Conservation (phyloP, 1,140 invertebrate genomes). For the Kradibia gibbosae region DNA sequence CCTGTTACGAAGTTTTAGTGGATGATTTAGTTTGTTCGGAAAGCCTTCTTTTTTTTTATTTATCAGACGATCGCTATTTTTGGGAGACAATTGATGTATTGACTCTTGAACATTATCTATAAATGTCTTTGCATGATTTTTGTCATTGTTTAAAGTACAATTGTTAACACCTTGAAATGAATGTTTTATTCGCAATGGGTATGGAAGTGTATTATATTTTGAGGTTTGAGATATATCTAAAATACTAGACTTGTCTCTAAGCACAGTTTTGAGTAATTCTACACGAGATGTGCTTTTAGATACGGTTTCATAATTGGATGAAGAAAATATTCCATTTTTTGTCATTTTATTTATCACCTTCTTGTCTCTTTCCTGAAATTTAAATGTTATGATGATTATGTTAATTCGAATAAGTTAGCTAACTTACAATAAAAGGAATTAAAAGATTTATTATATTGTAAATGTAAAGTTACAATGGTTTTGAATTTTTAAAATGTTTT, state of each 20-base stretch:
- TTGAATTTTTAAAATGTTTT: no score
- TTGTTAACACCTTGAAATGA: not conserved
- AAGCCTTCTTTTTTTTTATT: not conserved
- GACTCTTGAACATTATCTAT: not conserved
- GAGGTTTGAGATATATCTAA: not conserved
- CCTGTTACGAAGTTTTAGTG: not conserved
- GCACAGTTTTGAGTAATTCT: not conserved
- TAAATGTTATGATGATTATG: not conserved
- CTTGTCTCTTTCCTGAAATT: slow-evolving; percentile 17
- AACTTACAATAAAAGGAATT: no score
- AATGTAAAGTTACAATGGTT: no score
- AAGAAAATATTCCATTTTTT: slow-evolving; percentile 13
- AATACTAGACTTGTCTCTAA: not conserved
- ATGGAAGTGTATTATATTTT: slow-evolving; percentile 3
- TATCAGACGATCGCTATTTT: not conserved
- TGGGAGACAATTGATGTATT: not conserved
- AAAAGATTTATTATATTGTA: no score
- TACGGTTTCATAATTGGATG: not conserved
- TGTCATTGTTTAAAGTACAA: not conserved
- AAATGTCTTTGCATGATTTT: not conserved
- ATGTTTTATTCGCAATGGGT: not conserved
- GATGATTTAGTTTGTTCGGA: not conserved
- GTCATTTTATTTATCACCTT: slow-evolving; percentile 27
- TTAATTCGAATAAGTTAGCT: not conserved
- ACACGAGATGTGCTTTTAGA: not conserved